Conservation (phyloP, 1,140 invertebrate genomes). For the Colletes latitarsis region DNA sequence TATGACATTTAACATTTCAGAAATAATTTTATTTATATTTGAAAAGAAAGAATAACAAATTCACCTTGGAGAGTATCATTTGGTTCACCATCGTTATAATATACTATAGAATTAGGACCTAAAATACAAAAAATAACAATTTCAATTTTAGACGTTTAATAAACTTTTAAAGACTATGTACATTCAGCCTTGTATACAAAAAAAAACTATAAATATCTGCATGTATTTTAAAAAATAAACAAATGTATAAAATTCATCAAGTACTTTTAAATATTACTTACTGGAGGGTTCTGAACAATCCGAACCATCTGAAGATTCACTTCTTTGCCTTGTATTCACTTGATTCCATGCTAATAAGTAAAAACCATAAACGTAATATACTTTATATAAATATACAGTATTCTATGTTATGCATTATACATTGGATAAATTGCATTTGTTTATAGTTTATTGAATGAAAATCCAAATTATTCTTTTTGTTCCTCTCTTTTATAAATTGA, state of each 20-base stretch:
- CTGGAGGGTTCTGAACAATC: slow-evolving; percentile 69
- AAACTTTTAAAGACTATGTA: not conserved
- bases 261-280: slow-evolving; percentile 47
- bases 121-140: slow-evolving; percentile 42
- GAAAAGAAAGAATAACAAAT: not conserved
- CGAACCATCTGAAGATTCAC: slow-evolving; percentile 67
- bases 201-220: not conserved
- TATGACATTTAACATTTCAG: slow-evolving; percentile 2
- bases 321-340: slow-evolving; percentile 69
- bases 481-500: not conserved
- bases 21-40: slow-evolving; percentile 4
- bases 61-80: slow-evolving; percentile 84
- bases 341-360: slow-evolving; percentile 74
- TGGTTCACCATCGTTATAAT: slow-evolving; percentile 88
- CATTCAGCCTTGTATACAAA: not conserved
- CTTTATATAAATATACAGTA: slow-evolving; percentile 29
- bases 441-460: not conserved
- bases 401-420: slow-evolving; percentile 22
- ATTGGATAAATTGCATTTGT: slow-evolving; percentile 1
- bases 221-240: not conserved
- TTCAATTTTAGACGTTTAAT: slow-evolving; percentile 13
- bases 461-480: not conserved
- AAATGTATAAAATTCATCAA: not conserved
- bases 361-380: slow-evolving; percentile 26
- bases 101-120: slow-evolving; percentile 81